phyloP scores from a whole-genome alignment of 2,797 vertebrate genomes.

The Pitangus sulphuratus region DNA sequence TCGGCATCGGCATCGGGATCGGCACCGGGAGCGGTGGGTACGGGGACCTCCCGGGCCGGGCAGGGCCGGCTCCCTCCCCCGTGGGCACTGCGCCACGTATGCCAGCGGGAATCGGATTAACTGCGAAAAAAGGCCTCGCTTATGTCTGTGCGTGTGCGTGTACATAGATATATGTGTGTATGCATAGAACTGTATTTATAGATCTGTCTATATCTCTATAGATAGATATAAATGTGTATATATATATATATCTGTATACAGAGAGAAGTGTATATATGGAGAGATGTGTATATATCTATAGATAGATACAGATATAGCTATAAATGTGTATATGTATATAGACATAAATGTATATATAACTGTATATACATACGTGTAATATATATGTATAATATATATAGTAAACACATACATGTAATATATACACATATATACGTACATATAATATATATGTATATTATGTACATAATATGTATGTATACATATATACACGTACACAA shows the following conservation, averaged over 20 bases:
- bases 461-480: too few species aligned
- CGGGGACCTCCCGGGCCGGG: neutral
- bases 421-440: neutral
- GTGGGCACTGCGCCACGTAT: rapidly evolving
- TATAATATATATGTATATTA: too few species aligned
- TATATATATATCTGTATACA: too few species aligned
- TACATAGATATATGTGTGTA: rapidly evolving
- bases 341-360: rapidly evolving
- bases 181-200: too few species aligned
- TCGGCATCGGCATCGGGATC: neutral
- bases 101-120: rapidly evolving
- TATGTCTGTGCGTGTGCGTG: rapidly evolving
- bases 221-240: too few species aligned
- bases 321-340: too few species aligned
- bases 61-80: neutral
- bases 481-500: too few species aligned
- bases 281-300: too few species aligned
- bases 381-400: neutral
- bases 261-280: too few species aligned
- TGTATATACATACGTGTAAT: neutral
- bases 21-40: neutral
- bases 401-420: too few species aligned
- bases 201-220: too few species aligned
- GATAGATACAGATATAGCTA: neutral
- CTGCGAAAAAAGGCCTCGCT: rapidly evolving